Evolutionary conservation across 2,113 vertebrate species (phyloP).

Genomic region (Atherinomorus stipes): DNA sequence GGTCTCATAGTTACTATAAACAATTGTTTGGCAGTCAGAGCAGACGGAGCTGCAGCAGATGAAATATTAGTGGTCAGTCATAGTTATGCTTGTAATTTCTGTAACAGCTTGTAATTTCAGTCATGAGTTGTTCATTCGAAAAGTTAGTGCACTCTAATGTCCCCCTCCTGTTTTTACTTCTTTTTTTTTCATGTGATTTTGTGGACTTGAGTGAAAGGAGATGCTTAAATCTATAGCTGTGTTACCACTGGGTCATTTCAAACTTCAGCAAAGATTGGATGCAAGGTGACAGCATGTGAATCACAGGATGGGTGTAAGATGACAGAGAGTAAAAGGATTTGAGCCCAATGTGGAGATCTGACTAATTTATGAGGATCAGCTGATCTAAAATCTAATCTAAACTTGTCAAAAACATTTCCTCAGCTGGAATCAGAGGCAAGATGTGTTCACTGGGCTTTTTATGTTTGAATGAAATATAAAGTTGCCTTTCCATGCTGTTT

Average conservation of each 20-base stretch:
- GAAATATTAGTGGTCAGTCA: neutral
- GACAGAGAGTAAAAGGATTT: neutral
- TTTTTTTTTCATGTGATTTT: neutral
- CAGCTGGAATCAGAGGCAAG: neutral
- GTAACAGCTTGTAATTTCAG: neutral
- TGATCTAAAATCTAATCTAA: neutral
- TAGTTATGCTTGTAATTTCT: constrained; percentile 5
- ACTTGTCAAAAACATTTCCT: neutral
- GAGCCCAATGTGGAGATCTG: neutral
- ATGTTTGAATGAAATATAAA: neutral
- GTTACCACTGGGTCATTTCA: neutral
- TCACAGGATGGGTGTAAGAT: neutral
- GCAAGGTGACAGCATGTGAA: neutral
- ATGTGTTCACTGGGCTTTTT: too few relatives aligned
- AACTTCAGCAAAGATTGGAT: neutral
- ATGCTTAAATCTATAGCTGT: neutral
- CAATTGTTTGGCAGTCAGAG: neutral
- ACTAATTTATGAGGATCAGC: neutral
- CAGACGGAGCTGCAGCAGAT: neutral
- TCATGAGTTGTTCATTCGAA: neutral
- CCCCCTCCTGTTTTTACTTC: neutral
- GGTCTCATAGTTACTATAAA: too few relatives aligned
- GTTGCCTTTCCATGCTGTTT: neutral
- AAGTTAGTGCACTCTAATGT: neutral
- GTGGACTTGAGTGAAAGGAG: neutral